Base-by-base conservation (phyloP, 2,888 invertebrate species). In the Archips xylosteana region DNA sequence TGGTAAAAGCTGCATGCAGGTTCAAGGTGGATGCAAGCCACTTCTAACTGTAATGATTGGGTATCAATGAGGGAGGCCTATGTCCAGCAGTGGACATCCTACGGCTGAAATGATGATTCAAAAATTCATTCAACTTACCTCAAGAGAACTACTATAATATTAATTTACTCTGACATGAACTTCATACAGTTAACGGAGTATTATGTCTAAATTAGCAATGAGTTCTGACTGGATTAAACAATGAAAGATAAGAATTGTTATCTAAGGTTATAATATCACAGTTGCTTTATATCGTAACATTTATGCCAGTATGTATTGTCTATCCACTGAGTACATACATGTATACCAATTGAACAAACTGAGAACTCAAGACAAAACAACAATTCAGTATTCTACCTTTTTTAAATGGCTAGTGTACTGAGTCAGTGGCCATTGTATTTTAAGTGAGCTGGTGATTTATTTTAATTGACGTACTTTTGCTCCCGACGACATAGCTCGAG, bases 401-500 rank as follows among this genome's bases (percentile, higher is more conserved):
- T n/a, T n/a, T 49, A 8, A 36, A 23, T 12, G 15, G 47, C 23
- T 47, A 62, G 51, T 62, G 39, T 10, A 42, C 15, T 57, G 12
- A 23, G 23, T 23, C 49, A 23, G 15, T n/a, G 32, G 42, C 51
- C 36, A 47, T 42, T 69, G 54, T 69, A 45, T 42, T 47, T n/a
- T 32, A 23, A 23, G 13, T 23, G 12, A 65, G 61, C 15, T 2
- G 5, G 60, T 36, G 3, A 66, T 54, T 64, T n/a, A 69, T 69
- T 36, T 67, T 64, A 70, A 74, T 69, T 10, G 64, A 60, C 67
- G 70, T 85, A 93, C 95, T 86, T 94, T 95, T 71, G 87, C 88
- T 61, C 89, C 89, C 47, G 92, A 95, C 36, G 95, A 91, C 95
- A 95, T 95, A 51, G 96, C 95, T 66, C 96, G 92, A 47, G 96